Base-by-base conservation (phyloP, 2,113 vertebrate species). In the Gymnarchus niloticus region DNA sequence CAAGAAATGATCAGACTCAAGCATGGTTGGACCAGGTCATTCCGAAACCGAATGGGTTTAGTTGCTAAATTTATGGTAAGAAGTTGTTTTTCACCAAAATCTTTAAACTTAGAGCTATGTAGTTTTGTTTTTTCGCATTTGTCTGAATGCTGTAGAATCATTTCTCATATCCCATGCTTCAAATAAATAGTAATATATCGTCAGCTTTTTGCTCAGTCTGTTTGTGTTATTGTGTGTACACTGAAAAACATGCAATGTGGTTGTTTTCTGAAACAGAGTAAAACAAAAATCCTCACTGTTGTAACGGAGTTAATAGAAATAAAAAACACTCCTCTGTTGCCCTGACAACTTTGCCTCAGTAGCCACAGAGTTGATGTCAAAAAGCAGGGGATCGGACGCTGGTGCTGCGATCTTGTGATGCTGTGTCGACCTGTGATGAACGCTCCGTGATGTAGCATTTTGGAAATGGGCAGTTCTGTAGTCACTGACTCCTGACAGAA, bases 61-160 rank as follows among this genome's bases (percentile, higher is more conserved):
- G 12, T 41, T 41, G 1, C 65, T 19, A 5, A 14, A 14, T 28
- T 37, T 73, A n/a, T n/a, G n/a, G n/a, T 73, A 17, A 37, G 28
- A 73, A 73, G 65, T 73, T 73, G 65, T 33, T 73, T 73, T 73
- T 73, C 33, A 73, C 41, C 65, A n/a, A n/a, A n/a, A n/a, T n/a
- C n/a, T n/a, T n/a, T n/a, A n/a, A n/a, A 73, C 41, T 73, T 6
- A 69, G 25, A 19, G 41, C 65, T 41, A 17, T 73, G 33, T 73
- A 6, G 65, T 73, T 28, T 41, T 73, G 25, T 65, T 73, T 73
- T 41, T 37, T 41, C 12, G 41, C 33, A 33, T 41, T 73, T 73
- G 65, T 37, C 14, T 19, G 41, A 73, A 73, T 73, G 25, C 28
- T 33, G 4, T 17, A 69, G 61, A n/a, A 65, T 28, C 33, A 12